Base-by-base conservation (phyloP, 37 sponge, comb jelly and placozoan genomes). In the Diacarnus erythraeanus region DNA sequence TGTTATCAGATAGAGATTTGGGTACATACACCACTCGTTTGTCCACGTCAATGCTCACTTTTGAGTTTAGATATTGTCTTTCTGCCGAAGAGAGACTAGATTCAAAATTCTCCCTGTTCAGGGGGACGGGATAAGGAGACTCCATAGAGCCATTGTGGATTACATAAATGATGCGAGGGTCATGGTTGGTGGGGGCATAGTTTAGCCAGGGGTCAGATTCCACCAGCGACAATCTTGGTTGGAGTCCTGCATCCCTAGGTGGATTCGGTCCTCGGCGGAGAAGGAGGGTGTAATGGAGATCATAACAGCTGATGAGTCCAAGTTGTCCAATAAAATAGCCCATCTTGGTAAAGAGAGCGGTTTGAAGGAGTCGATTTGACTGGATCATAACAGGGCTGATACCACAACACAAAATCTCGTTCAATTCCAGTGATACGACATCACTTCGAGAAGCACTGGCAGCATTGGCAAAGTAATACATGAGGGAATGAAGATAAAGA, bases 241-340 rank as follows among this genome's bases (percentile, higher is more conserved):
- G 35, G 35, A 82, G 65, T 15, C 35, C 25, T 0, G 47, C 23
- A 15, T 54, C 67, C 37, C 42, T 66, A 0, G 78, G 69, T 1
- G 74, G 79, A 37, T 77, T 38, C 33, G 83, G 76, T 12, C 74
- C 75, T 37, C 66, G 83, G 4, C 74, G 60, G 29, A 91, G 65
- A 59, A 92, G 43, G 68, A 92, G 39, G 40, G 77, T 39, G 64
- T 92, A 39, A 42, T 92, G 93, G 35, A 92, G 85, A 27, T 92
- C 85, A 38, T 42, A 72, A 41, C 87, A 92, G 39, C 93, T 94
- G 57, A 94, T 75, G 6, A 79, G 31, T 10, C 95, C 95, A 23
- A 94, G 64, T 41, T 88, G 85, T n/a, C 93, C 93, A 26, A 94
- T 76, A 43, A 15, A 38, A 40, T 94, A 94, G 3, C 91, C 92